phyloP scores from a whole-genome alignment of 2,113 vertebrate species.

The Leiothrix lutea region DNA sequence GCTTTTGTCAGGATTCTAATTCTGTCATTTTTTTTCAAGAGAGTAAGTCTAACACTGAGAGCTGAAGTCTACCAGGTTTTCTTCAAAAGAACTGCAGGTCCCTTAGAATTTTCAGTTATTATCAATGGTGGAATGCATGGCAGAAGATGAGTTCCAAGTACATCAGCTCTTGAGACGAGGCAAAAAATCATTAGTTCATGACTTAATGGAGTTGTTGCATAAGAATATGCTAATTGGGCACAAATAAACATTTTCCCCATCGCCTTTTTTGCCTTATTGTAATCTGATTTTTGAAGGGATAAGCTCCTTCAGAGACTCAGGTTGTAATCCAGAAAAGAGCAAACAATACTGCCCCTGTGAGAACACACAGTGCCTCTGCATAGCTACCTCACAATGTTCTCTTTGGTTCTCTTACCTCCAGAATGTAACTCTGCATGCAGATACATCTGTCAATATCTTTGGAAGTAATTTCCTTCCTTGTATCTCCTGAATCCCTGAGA shows the following conservation, averaged over 20 bases:
- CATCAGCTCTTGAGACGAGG: not conserved
- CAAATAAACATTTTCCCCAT: not conserved
- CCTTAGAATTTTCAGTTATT: not conserved
- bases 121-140: not conserved
- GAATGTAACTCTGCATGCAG: not conserved
- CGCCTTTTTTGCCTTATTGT: not conserved
- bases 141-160: not conserved
- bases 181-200: not conserved
- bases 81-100: not conserved
- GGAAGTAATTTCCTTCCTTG: not conserved
- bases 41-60: not conserved
- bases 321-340: not conserved
- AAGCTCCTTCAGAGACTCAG: not conserved
- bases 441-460: not conserved
- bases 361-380: not conserved
- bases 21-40: not conserved
- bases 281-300: constrained; percentile 4
- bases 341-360: not conserved
- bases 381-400: not conserved
- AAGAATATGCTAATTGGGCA: not conserved
- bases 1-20: not conserved
- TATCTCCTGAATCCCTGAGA: not conserved
- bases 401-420: not conserved
- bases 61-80: not conserved
- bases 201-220: not conserved